phyloP scores from a whole-genome alignment of 64 coral and sea anemone species.

The Catalaphyllia jardinei region DNA sequence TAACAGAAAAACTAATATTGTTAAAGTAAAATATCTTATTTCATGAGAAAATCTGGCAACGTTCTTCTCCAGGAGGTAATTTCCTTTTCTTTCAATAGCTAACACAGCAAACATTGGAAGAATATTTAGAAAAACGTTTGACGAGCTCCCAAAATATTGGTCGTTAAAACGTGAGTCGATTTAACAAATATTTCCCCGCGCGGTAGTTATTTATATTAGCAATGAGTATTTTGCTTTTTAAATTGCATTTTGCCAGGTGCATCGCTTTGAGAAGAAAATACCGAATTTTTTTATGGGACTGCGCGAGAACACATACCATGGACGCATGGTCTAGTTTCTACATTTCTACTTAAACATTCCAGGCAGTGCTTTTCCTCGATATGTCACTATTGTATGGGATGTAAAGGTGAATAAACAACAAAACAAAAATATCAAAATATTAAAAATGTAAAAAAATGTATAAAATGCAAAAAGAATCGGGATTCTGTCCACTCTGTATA shows the following conservation, averaged over 20 bases:
- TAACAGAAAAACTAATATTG: background rate
- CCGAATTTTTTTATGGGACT: background rate
- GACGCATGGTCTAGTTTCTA: background rate
- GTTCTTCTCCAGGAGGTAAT: background rate
- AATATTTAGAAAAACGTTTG: background rate
- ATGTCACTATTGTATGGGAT: background rate
- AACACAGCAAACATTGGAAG: conserved; percentile 3
- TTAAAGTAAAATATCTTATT: background rate
- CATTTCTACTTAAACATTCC: background rate
- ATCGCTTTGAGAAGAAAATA: conserved; percentile 13
- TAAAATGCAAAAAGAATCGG: conserved; percentile 29
- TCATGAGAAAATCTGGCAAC: background rate
- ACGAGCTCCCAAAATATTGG: background rate
- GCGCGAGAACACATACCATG: background rate
- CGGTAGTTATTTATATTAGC: conserved; percentile 7
- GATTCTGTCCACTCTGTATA: conserved; percentile 28
- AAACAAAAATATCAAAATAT: conserved; percentile 47
- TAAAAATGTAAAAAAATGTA: conserved; percentile 53
- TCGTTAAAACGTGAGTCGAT: background rate
- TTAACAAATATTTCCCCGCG: background rate
- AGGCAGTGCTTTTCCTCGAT: background rate
- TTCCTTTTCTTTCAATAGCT: background rate
- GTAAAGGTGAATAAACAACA: background rate
- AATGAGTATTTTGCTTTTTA: background rate
- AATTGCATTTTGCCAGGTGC: background rate